Base-by-base conservation (phyloP, 2,888 invertebrate genomes). In the Amphipoea lucens region DNA sequence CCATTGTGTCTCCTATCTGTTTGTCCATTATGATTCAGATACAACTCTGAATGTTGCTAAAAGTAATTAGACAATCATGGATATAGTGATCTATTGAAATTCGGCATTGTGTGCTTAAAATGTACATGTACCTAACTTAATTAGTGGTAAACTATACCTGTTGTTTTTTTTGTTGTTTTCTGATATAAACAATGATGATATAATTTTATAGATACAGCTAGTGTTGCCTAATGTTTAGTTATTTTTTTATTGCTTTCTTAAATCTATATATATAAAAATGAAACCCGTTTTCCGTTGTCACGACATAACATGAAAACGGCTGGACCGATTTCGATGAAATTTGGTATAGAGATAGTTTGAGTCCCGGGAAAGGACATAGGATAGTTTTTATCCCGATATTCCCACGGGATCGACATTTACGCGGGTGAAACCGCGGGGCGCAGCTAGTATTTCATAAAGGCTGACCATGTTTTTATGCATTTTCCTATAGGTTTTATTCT, bases 1-100 rank as follows among this genome's bases (percentile, higher is more conserved):
- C 29, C 42, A 76, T 62, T 71, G 23, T 74, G 45, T 23, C n/a
- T 42, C 6, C 23, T 40, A 70, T 63, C 60, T 70, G 74, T 71
- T 62, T 66, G n/a, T 71, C 48, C 65, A 54, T 29, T 36, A 70
- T 84, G 83, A 82, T 62, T 84, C 83, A 82, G 62, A 45, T 20
- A 12, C 12, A 70, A 29, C 54, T 70, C 17, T 60, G 40, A 66
- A n/a, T 72, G 29, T 48, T 68, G 23, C 62, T 48, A 54, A 70
- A 74, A 76, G 45, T 72, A 51, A 60, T 67, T 29, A 60, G 42
- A 60, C 29, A 60, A 20, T 40, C 23, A 57, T 66, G 17, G 23
- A 14, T 40, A 45, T 17, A 62, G 54, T 17, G 36, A 54, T 67
- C 60, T 54, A 60, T 70, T 83, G n/a, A 57, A 42, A 76, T 67